These are phyloP conservation scores for Coptotermes formosanus DNA, from an alignment of 1,140 invertebrate genomes.

Conservation along the genomic window DNA sequence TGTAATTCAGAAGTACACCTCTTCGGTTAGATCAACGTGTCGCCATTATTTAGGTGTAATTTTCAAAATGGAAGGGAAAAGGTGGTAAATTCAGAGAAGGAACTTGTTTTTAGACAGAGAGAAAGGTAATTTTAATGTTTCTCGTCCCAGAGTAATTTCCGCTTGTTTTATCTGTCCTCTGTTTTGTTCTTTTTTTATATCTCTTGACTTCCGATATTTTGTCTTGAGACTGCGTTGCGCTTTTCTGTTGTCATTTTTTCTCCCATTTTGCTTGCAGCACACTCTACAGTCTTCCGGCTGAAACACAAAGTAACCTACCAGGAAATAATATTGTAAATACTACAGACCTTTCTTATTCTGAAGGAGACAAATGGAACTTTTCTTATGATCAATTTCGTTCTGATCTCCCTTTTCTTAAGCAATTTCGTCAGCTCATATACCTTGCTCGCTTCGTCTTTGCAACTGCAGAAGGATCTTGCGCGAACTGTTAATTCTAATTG, in stretches of 20 bases:
- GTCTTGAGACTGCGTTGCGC: background rate
- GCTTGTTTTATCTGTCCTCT: background rate
- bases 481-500: no score
- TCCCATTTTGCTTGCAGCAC: background rate
- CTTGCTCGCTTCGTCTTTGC: no score
- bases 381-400: background rate
- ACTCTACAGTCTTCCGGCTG: background rate
- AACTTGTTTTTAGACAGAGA: background rate
- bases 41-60: background rate
- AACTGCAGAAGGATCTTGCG: no score
- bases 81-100: background rate
- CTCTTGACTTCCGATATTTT: background rate
- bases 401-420: background rate
- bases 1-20: background rate
- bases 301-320: background rate
- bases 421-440: no score
- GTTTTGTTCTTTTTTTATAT: background rate
- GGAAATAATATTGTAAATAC: background rate
- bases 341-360: no score
- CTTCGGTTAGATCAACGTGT: background rate
- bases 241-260: background rate
- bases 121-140: background rate
- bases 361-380: no score
- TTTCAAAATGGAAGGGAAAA: conserved; percentile 1
- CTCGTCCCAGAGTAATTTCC: background rate